Evolutionary conservation across 2,113 vertebrate species (phyloP), one percentile per base, ranked within the genome.

Genomic region (Desmodus rotundus): DNA sequence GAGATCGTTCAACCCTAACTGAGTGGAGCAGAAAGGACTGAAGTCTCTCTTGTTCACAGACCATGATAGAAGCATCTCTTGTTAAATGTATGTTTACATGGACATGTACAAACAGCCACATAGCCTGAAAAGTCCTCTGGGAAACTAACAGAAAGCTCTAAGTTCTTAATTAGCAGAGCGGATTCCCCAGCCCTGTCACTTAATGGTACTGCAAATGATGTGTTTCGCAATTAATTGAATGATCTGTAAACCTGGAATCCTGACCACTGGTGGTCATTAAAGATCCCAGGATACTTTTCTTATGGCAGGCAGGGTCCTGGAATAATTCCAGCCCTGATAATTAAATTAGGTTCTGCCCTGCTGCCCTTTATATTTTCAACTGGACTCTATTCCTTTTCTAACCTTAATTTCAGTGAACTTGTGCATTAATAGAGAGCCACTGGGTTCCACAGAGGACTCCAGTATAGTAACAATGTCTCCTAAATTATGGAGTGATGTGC

Each of bases 201-300:
- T 95, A 98, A 94, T 88, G 70, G 73, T 91, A 33, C 50, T 91
- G 78, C 87, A 70, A 85, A 96, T 94, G 95, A 94, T 87, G 74
- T 95, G 77, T 52, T 89, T 91, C 85, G 88, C 73, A 63, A 78
- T 94, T 97, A 97, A 97, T 95, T 97, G 91, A 93, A 54, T 86
- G 86, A 94, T 17, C n/a, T 72, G 22, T 95, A 94, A 93, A 88
- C 78, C 82, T 95, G 70, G 91, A 97, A 91, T 81, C 91, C 95
- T 98, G 97, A 97, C 94, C 96, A 92, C 78, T 93, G 78, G 86
- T 96, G 94, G 95, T 97, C 97, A 96, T 95, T 96, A 96, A 90
- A 38, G 91, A 83, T 96, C 95, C 96, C 97, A 96, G 87, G 87
- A 80, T 54, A 89, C 86, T 95, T 76, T 91, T 54, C 38, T 92